Evolutionary conservation across 2,113 vertebrate genomes (phyloP).

Genomic region (Saimiri boliviensis): DNA sequence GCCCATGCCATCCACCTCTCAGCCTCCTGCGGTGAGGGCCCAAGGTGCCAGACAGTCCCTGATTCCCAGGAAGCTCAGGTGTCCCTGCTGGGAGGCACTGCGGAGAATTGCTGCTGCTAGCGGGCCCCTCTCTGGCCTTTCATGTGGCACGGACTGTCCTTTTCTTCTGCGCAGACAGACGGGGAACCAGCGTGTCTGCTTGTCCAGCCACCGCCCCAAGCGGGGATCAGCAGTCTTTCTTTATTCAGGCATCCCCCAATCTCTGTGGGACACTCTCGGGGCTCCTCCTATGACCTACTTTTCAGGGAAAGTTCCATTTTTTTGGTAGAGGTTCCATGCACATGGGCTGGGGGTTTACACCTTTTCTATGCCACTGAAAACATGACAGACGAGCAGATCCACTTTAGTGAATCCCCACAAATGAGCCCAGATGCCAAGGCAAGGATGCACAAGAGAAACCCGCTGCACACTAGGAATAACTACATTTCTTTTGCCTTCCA

Average conservation of each 20-base stretch:
- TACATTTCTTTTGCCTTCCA: neutral
- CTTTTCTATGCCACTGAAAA: neutral
- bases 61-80: neutral
- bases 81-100: no score
- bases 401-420: neutral
- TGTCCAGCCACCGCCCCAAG: rapidly evolving
- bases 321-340: no score
- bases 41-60: neutral
- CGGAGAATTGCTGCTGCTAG: neutral
- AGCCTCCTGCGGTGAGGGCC: no score
- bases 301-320: neutral
- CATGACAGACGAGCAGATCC: neutral
- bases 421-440: neutral
- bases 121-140: neutral
- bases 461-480: neutral
- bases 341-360: rapidly evolving
- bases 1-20: rapidly evolving
- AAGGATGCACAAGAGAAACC: neutral
- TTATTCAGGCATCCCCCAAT: neutral
- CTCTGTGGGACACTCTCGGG: neutral
- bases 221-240: neutral
- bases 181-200: neutral
- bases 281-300: neutral
- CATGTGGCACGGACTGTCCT: neutral
- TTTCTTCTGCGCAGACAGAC: neutral